phyloP scores from a whole-genome alignment of 2,113 vertebrate genomes.

The Tragelaphus scriptus region DNA sequence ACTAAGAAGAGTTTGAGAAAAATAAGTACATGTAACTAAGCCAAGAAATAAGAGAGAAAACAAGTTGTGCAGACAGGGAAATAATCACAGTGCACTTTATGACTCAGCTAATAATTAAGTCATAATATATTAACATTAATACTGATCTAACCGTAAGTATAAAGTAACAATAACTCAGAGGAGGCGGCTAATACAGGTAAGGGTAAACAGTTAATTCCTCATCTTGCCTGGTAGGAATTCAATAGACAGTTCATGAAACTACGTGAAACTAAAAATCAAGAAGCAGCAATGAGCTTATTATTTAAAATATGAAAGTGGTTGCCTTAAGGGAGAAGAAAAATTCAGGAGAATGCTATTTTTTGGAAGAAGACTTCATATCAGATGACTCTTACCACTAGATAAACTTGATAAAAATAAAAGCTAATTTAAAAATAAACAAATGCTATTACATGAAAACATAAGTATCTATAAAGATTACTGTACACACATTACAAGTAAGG shows the following conservation, averaged over 20 bases:
- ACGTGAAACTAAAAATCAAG: neutral
- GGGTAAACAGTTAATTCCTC: neutral
- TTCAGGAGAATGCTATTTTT: neutral
- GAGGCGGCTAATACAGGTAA: neutral
- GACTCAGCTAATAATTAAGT: neutral
- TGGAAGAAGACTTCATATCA: neutral
- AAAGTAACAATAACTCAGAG: neutral
- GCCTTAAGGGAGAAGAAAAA: neutral
- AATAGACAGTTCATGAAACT: neutral
- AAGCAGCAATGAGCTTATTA: neutral
- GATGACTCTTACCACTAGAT: neutral
- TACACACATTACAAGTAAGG: neutral
- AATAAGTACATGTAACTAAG: neutral
- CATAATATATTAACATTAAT: neutral
- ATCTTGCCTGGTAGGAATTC: neutral
- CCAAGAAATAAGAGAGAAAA: neutral
- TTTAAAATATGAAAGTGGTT: neutral
- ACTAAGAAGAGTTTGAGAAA: neutral
- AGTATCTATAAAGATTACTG: neutral
- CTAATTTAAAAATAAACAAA: conserved; percentile 8
- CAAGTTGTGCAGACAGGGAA: neutral
- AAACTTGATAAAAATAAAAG: conserved; percentile 6
- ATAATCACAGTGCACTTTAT: neutral
- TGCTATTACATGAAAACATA: neutral
- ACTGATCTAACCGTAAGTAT: neutral